Base-by-base conservation (phyloP, 2,113 vertebrate species). In the Barbus barbus region DNA sequence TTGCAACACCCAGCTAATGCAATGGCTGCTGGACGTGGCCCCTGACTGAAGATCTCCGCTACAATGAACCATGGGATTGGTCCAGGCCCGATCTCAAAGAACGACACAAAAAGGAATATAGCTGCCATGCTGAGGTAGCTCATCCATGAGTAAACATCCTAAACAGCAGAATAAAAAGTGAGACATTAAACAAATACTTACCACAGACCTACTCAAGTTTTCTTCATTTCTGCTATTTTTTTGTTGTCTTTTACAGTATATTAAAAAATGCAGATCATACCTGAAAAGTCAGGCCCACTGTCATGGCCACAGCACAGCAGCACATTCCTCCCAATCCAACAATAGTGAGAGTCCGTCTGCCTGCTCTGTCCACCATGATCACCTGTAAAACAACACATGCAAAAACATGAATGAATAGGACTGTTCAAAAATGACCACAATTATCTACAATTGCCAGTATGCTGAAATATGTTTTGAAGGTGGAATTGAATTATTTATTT, bases 1-100 rank as follows among this genome's bases (percentile, higher is more conserved):
- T 99, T 99, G 93, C 94, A 94, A 92, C 95, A 98, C 5, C 97
- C 94, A 0, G 97, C 96, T 0, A 98, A 63, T 0, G 97, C 96
- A 0, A 99, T 94, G 67, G 98, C 98, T 0, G 97, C 95, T 0
- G 97, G 96, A 0, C 98, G 96, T 0, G 98, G 96, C n/a, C 97
- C 97, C 90, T 99, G 98, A 76, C 97, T 97, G 94, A 99, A 99
- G 48, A 99, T 91, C n/a, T 99, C 98, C 0, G 97, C 97, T 12
- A 98, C 98, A 0, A 99, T 98, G 71, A 99, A 99, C 97, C 97
- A 99, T 4, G 98, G 97, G 84, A 99, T 99, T 1, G 97, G 98
- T 46, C 98, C 98, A 0, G 98, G 98, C 0, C 98, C 98, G 0
- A 99, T 95, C 92, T 99, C 98, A 79, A 99, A 99, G 93, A 98